Evolutionary conservation across 2,888 invertebrate species (phyloP), one percentile per base, ranked within the genome.

Genomic region (Chloroclystis v-ata): DNA sequence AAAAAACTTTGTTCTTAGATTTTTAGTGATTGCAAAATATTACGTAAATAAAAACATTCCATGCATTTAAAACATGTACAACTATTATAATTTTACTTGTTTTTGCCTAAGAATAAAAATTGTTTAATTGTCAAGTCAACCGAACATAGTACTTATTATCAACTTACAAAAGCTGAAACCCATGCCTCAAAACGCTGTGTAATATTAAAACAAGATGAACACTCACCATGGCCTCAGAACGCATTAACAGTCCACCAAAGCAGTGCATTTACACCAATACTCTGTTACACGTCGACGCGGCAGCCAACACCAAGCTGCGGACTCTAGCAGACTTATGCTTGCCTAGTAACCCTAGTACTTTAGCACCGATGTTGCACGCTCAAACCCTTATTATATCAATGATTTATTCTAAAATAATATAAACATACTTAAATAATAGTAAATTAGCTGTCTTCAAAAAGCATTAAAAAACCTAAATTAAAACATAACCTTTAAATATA

Each of bases 211-310:
- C 76, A 85, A 71, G 77, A 84, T 84, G 82, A 76, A 80, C 85
- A 87, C 86, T 87, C 87, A 87, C 86, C 86, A 74, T 75, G 77
- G 65, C 77, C 69, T 77, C 77, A 76, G 79, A 77, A 82, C 82
- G 84, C 77, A 85, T 82, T 83, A 83, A 82, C 85, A 83, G 81
- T 83, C 78, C 85, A 87, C 86, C 86, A 85, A 87, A 87, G 86
- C 86, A 84, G 86, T 87, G 86, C 84, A 83, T 82, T 84, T 84
- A 86, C 82, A 84, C 85, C 85, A 76, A 76, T 75, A 78, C 69
- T 76, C 74, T 71, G 81, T 84, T 84, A 84, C 80, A 82, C 82
- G 78, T 62, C 80, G 84, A 66, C 69, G 79, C 61, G 49, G 78
- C 76, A 74, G 75, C 78, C 82, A 75, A 76, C 83, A 85, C 84